Evolutionary conservation across 2,797 vertebrate species (phyloP), one percentile per base, ranked within the genome.

Genomic region (Bradypodion pumilum): DNA sequence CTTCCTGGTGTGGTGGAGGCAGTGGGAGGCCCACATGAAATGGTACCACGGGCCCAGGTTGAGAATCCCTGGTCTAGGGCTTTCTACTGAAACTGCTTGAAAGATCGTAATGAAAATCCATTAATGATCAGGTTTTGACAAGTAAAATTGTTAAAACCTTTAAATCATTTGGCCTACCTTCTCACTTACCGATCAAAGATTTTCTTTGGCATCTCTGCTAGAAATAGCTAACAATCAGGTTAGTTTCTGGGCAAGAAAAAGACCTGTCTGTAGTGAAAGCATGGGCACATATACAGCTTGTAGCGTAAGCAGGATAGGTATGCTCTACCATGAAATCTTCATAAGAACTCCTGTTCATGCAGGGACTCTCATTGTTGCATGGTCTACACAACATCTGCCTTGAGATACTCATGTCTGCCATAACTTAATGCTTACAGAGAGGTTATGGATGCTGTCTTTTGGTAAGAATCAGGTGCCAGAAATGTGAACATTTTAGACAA

Each of bases 381-480:
- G n/a, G n/a, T 56, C 15, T 13, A 23, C 16, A 70, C 21, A 70
- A 5, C 19, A 42, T 52, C n/a, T 40, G 7, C 44, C 68, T 62
- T 62, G 1, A 63, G 2, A 46, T 7, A 63, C 42, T 12, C 15
- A 49, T 44, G 40, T 5, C 32, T 44, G 8, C 37, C 52, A 60
- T 66, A 27, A 32, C 25, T 1, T 29, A 85, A 84, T 44, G 19
- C 79, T 78, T 65, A 76, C 75, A 89, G 85, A 35, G 42, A 56
- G 8, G 52, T 85, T 90, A 69, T 21, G 25, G 32, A 65, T 49
- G 1, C 21, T 10, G n/a, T 65, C 8, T 32, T 68, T 44, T 62
- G 62, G 13, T 15, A 27, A 40, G 2, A 27, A 25, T 80, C 15
- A n/a, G 35, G 76, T 1, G 59, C 1, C 32, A 60, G 68, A 0